These are phyloP conservation scores for Hippoglossus hippoglossus DNA, from an alignment of 2,797 vertebrate genomes.

Conservation along the genomic window DNA sequence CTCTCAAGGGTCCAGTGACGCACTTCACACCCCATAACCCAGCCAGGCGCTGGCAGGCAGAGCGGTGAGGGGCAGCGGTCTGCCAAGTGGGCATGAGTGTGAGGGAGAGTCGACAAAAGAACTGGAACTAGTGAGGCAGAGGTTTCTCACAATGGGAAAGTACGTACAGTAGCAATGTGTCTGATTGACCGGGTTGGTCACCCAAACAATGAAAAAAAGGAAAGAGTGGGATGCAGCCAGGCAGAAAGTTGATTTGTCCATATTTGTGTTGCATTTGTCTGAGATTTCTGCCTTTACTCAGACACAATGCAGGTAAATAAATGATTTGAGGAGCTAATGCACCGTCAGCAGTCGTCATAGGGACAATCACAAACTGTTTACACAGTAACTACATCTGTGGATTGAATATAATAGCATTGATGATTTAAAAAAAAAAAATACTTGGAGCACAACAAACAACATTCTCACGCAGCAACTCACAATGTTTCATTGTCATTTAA, in stretches of 20 bases:
- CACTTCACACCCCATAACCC: conserved; percentile 65
- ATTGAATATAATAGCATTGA: not conserved
- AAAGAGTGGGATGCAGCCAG: too few species aligned
- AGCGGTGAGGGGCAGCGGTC: conserved; percentile 14
- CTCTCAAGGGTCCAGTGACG: conserved; percentile 61
- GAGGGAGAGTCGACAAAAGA: conserved; percentile 47
- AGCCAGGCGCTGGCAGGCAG: conserved; percentile 37
- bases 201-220: too few species aligned
- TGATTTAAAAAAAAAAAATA: too few species aligned
- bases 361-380: not conserved
- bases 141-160: conserved; percentile 38
- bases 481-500: too few species aligned
- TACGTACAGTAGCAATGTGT: not conserved
- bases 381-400: not conserved
- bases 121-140: conserved; percentile 34
- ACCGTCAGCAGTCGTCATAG: too few species aligned
- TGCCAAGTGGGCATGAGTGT: conserved; percentile 47
- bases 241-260: not conserved
- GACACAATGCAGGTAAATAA: too few species aligned
- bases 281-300: too few species aligned
- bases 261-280: not conserved
- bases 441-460: too few species aligned
- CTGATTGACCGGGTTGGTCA: not conserved
- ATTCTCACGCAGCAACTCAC: too few species aligned
- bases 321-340: too few species aligned